A percentile compares a stretch with the other conserved stretches of the same genome.
phyloP scores from a whole-genome alignment of 2,888 invertebrate species.

The Cerastoderma edule region DNA sequence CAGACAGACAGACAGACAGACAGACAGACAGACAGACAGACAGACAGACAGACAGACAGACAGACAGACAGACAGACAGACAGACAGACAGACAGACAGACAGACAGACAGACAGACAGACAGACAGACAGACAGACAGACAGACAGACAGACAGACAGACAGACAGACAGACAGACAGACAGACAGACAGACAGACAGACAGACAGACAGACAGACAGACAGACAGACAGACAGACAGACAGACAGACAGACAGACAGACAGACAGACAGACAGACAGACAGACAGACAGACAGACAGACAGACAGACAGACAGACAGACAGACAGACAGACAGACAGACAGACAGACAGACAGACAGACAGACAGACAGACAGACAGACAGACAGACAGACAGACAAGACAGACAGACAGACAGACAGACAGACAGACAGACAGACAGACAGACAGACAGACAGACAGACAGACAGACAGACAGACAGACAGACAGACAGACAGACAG shows the following conservation, averaged over 20 bases:
- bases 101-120: neutral
- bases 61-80: constrained; percentile 2
- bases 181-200: neutral
- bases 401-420: neutral
- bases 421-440: neutral
- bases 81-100: neutral
- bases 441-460: neutral
- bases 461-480: neutral
- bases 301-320: neutral
- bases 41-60: neutral
- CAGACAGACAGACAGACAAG: too few relatives aligned
- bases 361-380: neutral
- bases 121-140: neutral
- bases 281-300: neutral
- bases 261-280: neutral
- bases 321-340: neutral
- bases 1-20: neutral
- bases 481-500: neutral
- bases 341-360: neutral
- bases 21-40: neutral
- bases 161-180: neutral
- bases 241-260: neutral
- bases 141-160: neutral
- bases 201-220: neutral
- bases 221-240: neutral